Evolutionary conservation across 2,888 invertebrate species (phyloP).

Genomic region (Trichopria drosophilae): DNA sequence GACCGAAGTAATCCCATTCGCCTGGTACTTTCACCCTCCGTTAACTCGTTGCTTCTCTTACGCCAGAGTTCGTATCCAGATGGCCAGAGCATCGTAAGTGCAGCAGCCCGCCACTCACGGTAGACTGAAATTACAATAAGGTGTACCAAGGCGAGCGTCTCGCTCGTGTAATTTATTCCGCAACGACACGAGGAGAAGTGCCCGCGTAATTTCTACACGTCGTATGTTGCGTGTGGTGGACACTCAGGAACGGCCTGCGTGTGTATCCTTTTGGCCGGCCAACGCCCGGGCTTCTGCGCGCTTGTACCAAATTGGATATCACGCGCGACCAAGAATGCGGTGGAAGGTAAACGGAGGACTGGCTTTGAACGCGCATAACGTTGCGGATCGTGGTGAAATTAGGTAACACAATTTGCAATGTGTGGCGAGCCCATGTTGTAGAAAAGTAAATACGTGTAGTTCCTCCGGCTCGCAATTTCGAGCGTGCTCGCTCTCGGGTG

Average conservation of each 20-base stretch:
- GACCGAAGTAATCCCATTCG: conserved; percentile 31
- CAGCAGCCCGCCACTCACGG: background rate
- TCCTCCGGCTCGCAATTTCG: too few species aligned
- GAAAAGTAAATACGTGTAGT: too few species aligned
- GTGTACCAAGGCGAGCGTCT: conserved; percentile 15
- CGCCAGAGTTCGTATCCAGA: conserved; percentile 15
- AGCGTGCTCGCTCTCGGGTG: too few species aligned
- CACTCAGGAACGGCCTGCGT: background rate
- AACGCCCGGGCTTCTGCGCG: background rate
- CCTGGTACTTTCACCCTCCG: conserved; percentile 37
- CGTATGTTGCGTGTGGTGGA: background rate
- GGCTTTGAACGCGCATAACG: conserved; percentile 11
- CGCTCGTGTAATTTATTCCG: conserved; percentile 18
- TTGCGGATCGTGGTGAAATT: background rate
- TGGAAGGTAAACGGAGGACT: conserved; percentile 23
- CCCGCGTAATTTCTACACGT: conserved; percentile 33
- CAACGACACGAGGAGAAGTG: conserved; percentile 26
- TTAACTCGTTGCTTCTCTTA: conserved; percentile 36
- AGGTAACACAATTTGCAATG: conserved; percentile 27
- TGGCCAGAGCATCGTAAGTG: too few species aligned
- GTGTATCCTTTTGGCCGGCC: background rate
- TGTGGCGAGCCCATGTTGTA: conserved; percentile 3
- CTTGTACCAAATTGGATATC: conserved; percentile 27
- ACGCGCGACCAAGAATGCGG: conserved; percentile 15
- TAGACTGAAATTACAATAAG: conserved; percentile 35